These are phyloP conservation scores for Drosophila triauraria DNA, from an alignment of 1,140 invertebrate species.

Conservation along the genomic window DNA sequence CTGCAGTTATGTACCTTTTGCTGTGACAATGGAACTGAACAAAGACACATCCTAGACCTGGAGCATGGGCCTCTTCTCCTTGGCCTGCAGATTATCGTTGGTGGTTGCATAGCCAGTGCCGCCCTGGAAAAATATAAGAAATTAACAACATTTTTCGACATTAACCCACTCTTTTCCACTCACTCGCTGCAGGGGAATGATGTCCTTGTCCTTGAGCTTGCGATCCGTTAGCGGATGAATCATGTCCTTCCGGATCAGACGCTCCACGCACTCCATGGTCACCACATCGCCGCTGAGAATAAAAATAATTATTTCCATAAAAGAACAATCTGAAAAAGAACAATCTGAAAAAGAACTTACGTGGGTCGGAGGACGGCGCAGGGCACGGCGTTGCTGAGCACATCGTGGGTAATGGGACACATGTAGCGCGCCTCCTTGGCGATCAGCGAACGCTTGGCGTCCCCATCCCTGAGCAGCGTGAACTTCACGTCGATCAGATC, in stretches of 20 bases:
- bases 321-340: constrained; percentile 16
- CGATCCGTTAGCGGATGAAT: constrained; percentile 96
- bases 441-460: constrained; percentile 93
- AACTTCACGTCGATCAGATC: constrained; percentile 98
- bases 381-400: constrained; percentile 96
- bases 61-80: constrained; percentile 94
- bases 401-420: constrained; percentile 98
- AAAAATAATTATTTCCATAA: neutral
- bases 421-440: constrained; percentile 96
- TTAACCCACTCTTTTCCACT: constrained; percentile 36
- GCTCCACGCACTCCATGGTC: constrained; percentile 98
- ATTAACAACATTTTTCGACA: neutral
- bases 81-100: constrained; percentile 93
- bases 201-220: constrained; percentile 96
- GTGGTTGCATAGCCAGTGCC: constrained; percentile 97
- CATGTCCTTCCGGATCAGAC: constrained; percentile 98
- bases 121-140: constrained; percentile 87
- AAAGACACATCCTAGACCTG: constrained; percentile 87
- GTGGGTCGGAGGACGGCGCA: constrained; percentile 96
- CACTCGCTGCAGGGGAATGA: constrained; percentile 95
- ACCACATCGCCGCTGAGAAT: constrained; percentile 93
- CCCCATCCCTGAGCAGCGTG: constrained; percentile 94
- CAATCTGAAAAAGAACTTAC: constrained; percentile 87
- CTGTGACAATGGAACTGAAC: neutral
- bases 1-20: neutral